Conservation (phyloP, 2,888 invertebrate species). For the Tenthredo amoena region DNA sequence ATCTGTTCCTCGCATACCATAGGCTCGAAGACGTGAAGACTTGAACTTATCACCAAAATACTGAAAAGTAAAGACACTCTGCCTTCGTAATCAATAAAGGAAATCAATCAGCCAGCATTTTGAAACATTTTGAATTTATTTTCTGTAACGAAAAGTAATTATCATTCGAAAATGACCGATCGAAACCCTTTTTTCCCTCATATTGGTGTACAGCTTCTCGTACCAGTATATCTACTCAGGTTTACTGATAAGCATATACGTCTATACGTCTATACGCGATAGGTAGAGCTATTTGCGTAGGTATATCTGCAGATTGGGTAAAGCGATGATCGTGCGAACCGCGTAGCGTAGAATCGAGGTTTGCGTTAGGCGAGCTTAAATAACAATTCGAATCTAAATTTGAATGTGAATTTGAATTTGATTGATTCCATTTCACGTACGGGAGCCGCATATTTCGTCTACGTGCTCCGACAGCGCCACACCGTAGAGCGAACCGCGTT, state of each 20-base stretch:
- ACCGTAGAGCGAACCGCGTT: conserved; percentile 40
- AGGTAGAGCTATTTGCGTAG: background rate
- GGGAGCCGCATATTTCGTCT: conserved; percentile 68
- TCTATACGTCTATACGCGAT: background rate
- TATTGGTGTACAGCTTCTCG: background rate
- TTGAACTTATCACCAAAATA: no score
- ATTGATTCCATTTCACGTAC: conserved; percentile 69
- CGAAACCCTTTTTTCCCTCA: background rate
- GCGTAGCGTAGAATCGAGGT: background rate
- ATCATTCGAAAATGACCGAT: background rate
- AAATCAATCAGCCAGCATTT: background rate
- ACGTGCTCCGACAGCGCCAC: conserved; percentile 65
- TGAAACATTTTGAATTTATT: background rate
- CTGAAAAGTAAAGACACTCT: no score
- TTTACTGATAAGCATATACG: background rate
- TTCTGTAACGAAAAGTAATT: background rate
- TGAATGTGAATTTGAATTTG: conserved; percentile 67
- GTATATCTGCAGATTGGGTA: background rate
- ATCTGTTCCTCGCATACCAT: no score
- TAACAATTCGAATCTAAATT: conserved; percentile 47
- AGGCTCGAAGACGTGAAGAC: no score
- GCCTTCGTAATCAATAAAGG: no score
- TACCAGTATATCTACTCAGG: background rate
- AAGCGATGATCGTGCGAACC: conserved; percentile 12
- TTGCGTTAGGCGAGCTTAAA: conserved; percentile 43